Percentiles rank a stretch among this genome's conserved stretches.
phyloP scores from a whole-genome alignment of 1,140 invertebrate species.

The Lysiphlebus fabarum region DNA sequence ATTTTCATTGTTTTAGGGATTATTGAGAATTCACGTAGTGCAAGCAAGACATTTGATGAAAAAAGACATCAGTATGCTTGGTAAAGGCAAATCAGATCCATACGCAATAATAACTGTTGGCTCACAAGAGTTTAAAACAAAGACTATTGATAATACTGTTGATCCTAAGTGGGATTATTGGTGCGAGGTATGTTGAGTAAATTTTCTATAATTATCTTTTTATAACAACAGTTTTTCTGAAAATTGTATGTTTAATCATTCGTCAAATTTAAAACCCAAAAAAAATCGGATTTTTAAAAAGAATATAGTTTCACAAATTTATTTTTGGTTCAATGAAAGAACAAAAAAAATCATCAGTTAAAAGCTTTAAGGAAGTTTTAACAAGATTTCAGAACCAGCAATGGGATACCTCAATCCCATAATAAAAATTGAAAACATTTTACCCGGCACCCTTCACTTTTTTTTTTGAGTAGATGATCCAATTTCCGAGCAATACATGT shows the following conservation, averaged over 20 bases:
- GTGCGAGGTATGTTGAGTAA: conserved; percentile 73
- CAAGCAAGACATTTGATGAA: conserved; percentile 93
- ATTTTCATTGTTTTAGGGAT: conserved; percentile 60
- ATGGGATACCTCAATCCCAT: no score
- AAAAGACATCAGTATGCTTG: conserved; percentile 84
- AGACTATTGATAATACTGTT: conserved; percentile 85
- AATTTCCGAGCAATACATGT: no score
- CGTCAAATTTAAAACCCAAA: background rate
- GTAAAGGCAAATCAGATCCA: conserved; percentile 94
- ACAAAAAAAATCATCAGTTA: conserved; percentile 23
- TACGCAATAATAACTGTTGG: conserved; percentile 87
- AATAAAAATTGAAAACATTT: no score
- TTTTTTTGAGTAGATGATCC: no score
- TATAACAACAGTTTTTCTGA: conserved; percentile 26
- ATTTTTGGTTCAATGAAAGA: no score
- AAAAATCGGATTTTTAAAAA: no score
- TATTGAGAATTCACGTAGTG: conserved; percentile 81
- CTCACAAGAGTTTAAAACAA: conserved; percentile 82
- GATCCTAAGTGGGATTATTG: conserved; percentile 92
- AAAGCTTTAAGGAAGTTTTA: no score
- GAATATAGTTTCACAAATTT: no score
- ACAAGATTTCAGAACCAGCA: no score
- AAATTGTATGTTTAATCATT: conserved; percentile 18
- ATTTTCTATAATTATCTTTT: no score
- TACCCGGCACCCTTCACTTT: no score